A percentile compares a stretch with the other conserved stretches of the same genome.
These are phyloP conservation scores for Encarsia formosa DNA, from an alignment of 2,888 invertebrate species.

Conservation along the genomic window DNA sequence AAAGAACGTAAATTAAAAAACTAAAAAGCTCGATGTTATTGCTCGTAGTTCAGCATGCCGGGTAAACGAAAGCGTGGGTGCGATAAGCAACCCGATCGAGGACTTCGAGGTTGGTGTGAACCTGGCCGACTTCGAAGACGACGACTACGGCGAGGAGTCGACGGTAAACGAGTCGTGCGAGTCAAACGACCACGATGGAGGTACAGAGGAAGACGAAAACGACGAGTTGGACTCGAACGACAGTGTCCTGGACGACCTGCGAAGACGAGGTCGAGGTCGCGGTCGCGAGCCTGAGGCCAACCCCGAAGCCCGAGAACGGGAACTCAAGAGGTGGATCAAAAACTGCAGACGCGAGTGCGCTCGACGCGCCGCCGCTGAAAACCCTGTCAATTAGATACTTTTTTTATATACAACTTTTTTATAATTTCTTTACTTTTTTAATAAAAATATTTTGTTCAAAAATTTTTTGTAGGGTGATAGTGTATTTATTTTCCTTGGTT, in stretches of 20 bases:
- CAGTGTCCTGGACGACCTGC: neutral
- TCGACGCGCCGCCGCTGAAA: neutral
- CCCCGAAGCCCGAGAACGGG: slow-evolving; percentile 15
- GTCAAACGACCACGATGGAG: neutral
- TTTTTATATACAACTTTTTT: no score
- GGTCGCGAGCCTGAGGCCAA: neutral
- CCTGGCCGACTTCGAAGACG: neutral
- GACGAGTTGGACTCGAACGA: neutral
- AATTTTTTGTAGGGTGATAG: no score
- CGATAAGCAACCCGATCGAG: neutral
- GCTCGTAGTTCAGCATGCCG: slow-evolving; percentile 2
- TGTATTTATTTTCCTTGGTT: no score
- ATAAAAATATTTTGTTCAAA: no score
- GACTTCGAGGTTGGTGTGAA: neutral
- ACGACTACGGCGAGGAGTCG: slow-evolving; percentile 1
- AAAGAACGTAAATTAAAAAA: no score
- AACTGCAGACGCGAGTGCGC: slow-evolving; percentile 31
- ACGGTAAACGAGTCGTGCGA: neutral
- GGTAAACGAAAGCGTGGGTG: neutral
- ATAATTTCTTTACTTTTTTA: no score
- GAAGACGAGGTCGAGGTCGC: neutral
- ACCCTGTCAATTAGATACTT: no score
- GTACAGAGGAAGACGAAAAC: neutral
- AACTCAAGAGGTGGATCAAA: slow-evolving; percentile 33
- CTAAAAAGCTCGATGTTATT: no score